Base-by-base conservation (phyloP, 2,888 invertebrate genomes). In the Cacoxenus indagator region DNA sequence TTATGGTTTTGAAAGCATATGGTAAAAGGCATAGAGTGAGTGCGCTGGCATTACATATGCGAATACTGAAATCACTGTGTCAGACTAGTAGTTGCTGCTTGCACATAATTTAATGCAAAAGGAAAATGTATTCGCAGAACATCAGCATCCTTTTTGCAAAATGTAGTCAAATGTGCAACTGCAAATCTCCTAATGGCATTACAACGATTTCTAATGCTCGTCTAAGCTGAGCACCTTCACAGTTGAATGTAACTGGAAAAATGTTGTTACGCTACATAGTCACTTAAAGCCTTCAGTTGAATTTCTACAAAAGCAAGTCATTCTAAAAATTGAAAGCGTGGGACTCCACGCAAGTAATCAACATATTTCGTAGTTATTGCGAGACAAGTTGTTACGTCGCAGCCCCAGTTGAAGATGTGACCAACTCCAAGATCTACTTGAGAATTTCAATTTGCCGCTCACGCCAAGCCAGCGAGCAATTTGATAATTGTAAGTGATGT, bases 401-500 rank as follows among this genome's bases (percentile, higher is more conserved):
- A 27, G 61, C 24, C n/a, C 14, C 45, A 46, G 26, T 46, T 26
- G 46, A 46, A 64, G 37, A 31, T 29, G n/a, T 1, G 31, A 17
- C 9, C 45, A n/a, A 5, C 26, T 26, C 45, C 6, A 27, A 46
- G 27, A 48, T 19, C 48, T 45, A 24, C 17, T 62, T 62, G 22
- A 43, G 62, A n/a, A 62, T 62, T 43, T 19, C 22, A 62, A 43
- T 62, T 31, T 59, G 14, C 2, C 5, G 37, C 37, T 37, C 37
- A 37, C 5, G 37, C 37, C 14, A 14, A 11, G 37, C 37, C 14
- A 14, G 9, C 14, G 37, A 11, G 37, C 37, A 37, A 9, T 17
- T 46, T 46, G 45, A 26, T 67, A 67, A 67, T 67, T 67, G 67
- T 67, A 67, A 62, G 37, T 67, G 67, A 61, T 61, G 67, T 67